These are phyloP conservation scores for Drosophila bipectinata DNA, from an alignment of 1,140 invertebrate genomes.

Conservation along the genomic window DNA sequence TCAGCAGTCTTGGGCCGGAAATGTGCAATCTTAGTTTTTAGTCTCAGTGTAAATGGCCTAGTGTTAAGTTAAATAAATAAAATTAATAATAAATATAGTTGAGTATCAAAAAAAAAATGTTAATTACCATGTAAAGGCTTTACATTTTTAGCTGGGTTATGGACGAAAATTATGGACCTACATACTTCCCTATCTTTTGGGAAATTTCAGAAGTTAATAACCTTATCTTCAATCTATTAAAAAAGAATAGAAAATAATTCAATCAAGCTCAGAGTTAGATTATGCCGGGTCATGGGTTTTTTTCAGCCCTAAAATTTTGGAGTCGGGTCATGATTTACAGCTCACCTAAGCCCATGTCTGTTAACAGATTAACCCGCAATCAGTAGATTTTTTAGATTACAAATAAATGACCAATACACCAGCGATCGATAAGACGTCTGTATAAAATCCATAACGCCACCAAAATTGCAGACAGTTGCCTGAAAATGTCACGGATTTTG, in stretches of 20 bases:
- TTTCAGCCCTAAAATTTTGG: neutral
- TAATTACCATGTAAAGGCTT: too few relatives aligned
- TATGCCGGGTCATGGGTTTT: neutral
- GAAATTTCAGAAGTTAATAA: neutral
- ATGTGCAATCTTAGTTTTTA: slow-evolving; percentile 77
- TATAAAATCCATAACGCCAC: slow-evolving; percentile 31
- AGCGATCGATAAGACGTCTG: slow-evolving; percentile 26
- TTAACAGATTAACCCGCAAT: slow-evolving; percentile 27
- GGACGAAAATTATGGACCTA: too few relatives aligned
- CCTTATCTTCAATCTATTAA: too few relatives aligned
- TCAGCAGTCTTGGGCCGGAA: slow-evolving; percentile 83
- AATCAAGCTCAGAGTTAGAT: too few relatives aligned
- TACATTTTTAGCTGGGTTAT: too few relatives aligned
- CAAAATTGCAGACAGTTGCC: slow-evolving; percentile 33
- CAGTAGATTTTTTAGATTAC: slow-evolving; percentile 28
- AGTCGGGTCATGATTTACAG: slow-evolving; percentile 27
- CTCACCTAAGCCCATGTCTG: slow-evolving; percentile 10
- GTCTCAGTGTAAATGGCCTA: slow-evolving; percentile 46
- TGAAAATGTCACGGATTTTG: slow-evolving; percentile 60
- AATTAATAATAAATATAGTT: neutral
- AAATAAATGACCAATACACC: slow-evolving; percentile 21
- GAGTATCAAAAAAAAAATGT: too few relatives aligned
- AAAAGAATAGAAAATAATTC: too few relatives aligned
- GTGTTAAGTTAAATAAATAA: slow-evolving; percentile 11
- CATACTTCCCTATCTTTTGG: too few relatives aligned